Evolutionary conservation across 2,797 vertebrate species (phyloP).

Genomic region (Myoxocephalus aenaeus): DNA sequence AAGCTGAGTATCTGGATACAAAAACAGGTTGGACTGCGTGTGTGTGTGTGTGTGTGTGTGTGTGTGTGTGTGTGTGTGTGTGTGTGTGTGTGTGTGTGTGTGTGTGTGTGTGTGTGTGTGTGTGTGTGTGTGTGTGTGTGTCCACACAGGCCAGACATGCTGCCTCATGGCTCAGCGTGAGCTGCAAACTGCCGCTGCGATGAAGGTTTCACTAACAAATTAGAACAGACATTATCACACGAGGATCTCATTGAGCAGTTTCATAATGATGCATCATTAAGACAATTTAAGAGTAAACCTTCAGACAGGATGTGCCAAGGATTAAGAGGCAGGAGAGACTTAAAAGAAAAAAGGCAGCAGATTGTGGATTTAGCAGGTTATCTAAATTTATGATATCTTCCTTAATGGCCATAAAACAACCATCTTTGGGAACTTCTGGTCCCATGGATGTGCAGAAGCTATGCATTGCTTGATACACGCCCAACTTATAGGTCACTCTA

Average conservation of each 20-base stretch:
- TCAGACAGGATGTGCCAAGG: constrained; percentile 40
- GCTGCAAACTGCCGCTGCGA: constrained; percentile 46
- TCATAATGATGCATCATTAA: constrained; percentile 68
- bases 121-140: constrained; percentile 27
- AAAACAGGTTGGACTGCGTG: constrained; percentile 5
- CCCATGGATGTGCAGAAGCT: not conserved
- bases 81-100: constrained; percentile 27
- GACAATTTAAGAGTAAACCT: constrained; percentile 56
- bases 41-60: constrained; percentile 9
- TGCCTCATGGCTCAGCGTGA: constrained; percentile 57
- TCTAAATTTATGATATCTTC: not conserved
- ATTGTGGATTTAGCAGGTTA: not conserved
- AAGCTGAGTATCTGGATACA: constrained; percentile 65
- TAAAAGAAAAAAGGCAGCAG: not conserved
- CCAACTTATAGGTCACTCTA: not conserved
- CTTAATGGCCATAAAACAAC: not conserved
- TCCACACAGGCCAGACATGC: constrained; percentile 37
- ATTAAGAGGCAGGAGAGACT: constrained; percentile 16
- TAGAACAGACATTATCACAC: constrained; percentile 65
- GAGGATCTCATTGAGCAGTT: constrained; percentile 55
- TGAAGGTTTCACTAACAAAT: constrained; percentile 61
- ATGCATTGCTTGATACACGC: not conserved
- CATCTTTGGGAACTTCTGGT: not conserved
- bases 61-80: constrained; percentile 31
- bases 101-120: constrained; percentile 30